A percentile compares a stretch with the other conserved stretches of the same genome.
Conservation (phyloP, 1,140 invertebrate species). For the Carcinoscorpius rotundicauda region DNA sequence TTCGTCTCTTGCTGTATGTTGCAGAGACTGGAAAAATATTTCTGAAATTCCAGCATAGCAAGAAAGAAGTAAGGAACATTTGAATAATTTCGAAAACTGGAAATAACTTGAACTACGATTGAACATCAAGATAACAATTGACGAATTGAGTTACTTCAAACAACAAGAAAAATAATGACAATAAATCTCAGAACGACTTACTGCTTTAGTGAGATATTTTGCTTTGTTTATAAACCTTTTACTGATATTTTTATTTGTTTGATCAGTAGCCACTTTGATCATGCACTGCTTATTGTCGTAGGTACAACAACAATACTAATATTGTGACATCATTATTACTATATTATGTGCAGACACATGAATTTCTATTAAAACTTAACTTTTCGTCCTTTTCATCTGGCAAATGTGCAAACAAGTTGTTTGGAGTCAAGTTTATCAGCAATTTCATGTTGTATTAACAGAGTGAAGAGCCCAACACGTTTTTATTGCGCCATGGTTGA, state of each 20-base stretch:
- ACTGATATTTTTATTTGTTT: too few species aligned
- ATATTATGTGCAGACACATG: background rate
- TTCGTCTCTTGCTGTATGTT: background rate
- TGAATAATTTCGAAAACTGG: background rate
- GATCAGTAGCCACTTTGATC: background rate
- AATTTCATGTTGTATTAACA: too few species aligned
- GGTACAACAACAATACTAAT: background rate
- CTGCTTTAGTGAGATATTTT: background rate
- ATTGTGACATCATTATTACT: background rate
- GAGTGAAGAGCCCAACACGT: too few species aligned
- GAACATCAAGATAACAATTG: background rate
- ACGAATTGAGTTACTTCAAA: background rate
- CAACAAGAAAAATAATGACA: background rate
- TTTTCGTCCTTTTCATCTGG: too few species aligned
- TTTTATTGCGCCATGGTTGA: too few species aligned
- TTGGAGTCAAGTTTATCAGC: too few species aligned
- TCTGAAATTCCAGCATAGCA: background rate
- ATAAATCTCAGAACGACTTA: background rate
- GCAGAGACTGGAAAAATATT: slow-evolving; percentile 1
- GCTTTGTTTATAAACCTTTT: background rate
- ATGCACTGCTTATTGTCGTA: background rate
- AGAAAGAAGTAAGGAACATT: background rate
- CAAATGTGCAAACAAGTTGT: too few species aligned
- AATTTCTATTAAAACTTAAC: too few species aligned
- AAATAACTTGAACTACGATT: background rate